These are phyloP conservation scores for Asbolus verrucosus DNA, from an alignment of 1,140 invertebrate species.

Conservation along the genomic window DNA sequence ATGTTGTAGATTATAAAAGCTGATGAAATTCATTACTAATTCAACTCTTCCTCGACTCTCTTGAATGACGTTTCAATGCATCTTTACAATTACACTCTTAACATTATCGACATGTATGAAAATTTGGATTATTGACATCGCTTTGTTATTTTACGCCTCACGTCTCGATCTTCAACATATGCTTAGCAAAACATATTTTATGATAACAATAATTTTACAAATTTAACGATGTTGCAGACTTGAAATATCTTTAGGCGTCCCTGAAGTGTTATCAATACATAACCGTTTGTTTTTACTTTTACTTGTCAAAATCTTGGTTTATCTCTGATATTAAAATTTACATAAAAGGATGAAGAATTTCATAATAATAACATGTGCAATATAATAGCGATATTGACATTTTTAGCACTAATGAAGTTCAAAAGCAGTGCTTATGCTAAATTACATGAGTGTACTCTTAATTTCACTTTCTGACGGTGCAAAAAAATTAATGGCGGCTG, in stretches of 20 bases:
- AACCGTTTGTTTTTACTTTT: too few relatives aligned
- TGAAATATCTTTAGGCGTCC: too few relatives aligned
- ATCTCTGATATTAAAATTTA: too few relatives aligned
- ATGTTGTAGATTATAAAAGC: not conserved
- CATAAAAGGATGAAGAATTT: not conserved
- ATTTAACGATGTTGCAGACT: not conserved
- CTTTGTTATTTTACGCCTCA: not conserved
- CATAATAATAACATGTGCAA: not conserved
- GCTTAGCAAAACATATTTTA: not conserved
- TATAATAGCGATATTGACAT: conserved; percentile 8
- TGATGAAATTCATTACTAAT: conserved; percentile 3
- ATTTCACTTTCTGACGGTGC: conserved; percentile 9
- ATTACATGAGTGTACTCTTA: conserved; percentile 9
- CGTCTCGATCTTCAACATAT: not conserved
- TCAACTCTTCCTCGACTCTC: not conserved
- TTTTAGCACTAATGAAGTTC: conserved; percentile 12
- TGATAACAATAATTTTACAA: not conserved
- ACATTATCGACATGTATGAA: not conserved
- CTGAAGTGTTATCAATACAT: too few relatives aligned
- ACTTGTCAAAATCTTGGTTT: too few relatives aligned
- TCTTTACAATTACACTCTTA: not conserved
- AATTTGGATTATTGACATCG: too few relatives aligned
- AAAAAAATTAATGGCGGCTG: not conserved
- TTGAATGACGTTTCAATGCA: conserved; percentile 22
- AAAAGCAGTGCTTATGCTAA: not conserved